Conservation (phyloP, 2,888 invertebrate species). For the Lithophane semibrunnea region DNA sequence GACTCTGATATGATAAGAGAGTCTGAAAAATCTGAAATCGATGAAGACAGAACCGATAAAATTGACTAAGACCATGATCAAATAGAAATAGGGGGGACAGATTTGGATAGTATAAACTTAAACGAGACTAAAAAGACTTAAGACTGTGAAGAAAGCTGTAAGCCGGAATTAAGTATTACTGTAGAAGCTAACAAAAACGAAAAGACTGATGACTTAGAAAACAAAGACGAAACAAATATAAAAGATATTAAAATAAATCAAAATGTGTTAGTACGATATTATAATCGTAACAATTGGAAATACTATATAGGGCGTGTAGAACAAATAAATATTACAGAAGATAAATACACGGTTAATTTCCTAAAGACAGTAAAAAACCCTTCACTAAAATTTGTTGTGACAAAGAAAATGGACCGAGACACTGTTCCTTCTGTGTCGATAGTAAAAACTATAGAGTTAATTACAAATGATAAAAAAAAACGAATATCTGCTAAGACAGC, state of each 20-base stretch:
- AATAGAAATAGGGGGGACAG: conserved; percentile 3
- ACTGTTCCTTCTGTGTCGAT: conserved; percentile 4
- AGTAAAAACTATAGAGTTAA: background rate
- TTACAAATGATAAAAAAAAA: background rate
- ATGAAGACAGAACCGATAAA: conserved; percentile 6
- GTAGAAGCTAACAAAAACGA: conserved; percentile 11
- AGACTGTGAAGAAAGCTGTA: conserved; percentile 4
- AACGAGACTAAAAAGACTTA: conserved; percentile 5
- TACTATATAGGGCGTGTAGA: background rate
- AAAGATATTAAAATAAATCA: conserved; percentile 5
- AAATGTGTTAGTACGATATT: conserved; percentile 15
- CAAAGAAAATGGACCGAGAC: background rate
- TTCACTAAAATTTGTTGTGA: background rate
- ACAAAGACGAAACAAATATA: background rate
- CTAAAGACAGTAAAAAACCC: background rate
- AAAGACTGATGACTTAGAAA: conserved; percentile 3
- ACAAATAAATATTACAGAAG: background rate
- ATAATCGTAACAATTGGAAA: conserved; percentile 11
- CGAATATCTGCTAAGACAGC: background rate
- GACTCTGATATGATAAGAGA: conserved; percentile 3
- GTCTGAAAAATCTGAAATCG: conserved; percentile 6
- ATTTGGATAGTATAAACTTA: conserved; percentile 5
- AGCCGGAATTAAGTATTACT: conserved; percentile 4
- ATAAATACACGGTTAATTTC: conserved; percentile 2
- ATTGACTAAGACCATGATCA: conserved; percentile 3